Base-by-base conservation (phyloP, 2,888 invertebrate genomes). In the Tinea semifulvella region DNA sequence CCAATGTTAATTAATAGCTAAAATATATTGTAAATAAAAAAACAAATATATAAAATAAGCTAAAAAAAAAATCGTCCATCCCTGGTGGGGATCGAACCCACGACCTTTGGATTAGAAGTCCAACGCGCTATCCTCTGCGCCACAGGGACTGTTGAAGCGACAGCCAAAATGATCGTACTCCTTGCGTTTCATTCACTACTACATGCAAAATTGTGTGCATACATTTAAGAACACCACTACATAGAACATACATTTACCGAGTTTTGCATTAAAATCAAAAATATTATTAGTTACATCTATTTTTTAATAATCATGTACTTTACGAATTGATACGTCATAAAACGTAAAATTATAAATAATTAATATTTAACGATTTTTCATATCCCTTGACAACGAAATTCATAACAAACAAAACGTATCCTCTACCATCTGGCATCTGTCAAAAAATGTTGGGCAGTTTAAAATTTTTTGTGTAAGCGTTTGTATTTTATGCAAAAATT, bases 61-160 rank as follows among this genome's bases (percentile, higher is more conserved):
- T 39, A 46, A 2, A 10, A 0, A 6, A 35, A 27, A n/a, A 5
- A 20, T 4, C 1, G 25, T 48, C 53, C 88, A 88, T 88, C 88
- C 88, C 88, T 88, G 87, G 88, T 86, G 88, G 88, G 89, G 88
- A 89, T 89, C 88, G 89, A 89, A 89, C 88, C 88, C 89, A 88
- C 88, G 90, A 89, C 89, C 90, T 89, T 89, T 89, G 89, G 90
- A 90, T 90, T 89, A 89, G 89, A 90, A 90, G 90, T 90, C 89
- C 89, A 89, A 89, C 89, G 89, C 89, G 89, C 89, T 89, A 89
- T 89, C 90, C 90, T 87, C 89, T 90, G 89, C 89, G 89, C 90
- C 88, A 90, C 87, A 88, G 88, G 89, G 89, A 89, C 89, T 54
- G 54, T 45, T 63, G 45, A 0, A 36, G 10, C 36, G 2, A 2